Base-by-base conservation (phyloP, 2,113 vertebrate genomes). In the Cyphomyrus discorhynchus region DNA sequence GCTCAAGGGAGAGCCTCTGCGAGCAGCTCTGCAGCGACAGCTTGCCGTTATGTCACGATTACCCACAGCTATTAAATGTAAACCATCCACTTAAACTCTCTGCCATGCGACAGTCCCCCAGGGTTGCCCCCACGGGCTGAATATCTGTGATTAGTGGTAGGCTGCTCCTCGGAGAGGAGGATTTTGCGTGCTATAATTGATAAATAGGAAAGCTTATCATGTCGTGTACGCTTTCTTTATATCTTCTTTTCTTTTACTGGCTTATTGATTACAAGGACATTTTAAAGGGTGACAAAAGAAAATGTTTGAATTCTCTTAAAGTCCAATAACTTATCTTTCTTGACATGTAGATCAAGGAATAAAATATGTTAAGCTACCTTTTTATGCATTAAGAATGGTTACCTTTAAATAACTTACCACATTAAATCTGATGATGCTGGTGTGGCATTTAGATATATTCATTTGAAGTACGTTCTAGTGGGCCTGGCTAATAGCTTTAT, bases 41-140 rank as follows among this genome's bases (percentile, higher is more conserved):
- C 92, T 90, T 90, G 52, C 88, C 89, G 91, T 88, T 86, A 56
- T 88, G 82, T 52, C 83, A 89, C 82, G 49, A 45, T 47, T 46
- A 87, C 58, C 70, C 87, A 35, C 70, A 87, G 47, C 46, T 39
- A 84, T 15, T 62, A 31, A 90, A 86, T 90, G 80, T 74, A 91
- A 90, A 88, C 39, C 46, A 87, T 21, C 53, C 31, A 42, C 62
- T 90, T 86, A 77, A 86, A 88, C 74, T 62, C 50, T 83, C 56
- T 87, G 80, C 56, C 47, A 62, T 46, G 80, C 46, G 35, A 45
- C 77, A 56, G 58, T 74, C 80, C 87, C 82, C 39, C 31, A 49
- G 77, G 82, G 86, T 62, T 10, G 53, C 4, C 52, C 27, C 50
- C 88, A n/a, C 83, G 77, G 53, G 8, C 45, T 89, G 74, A 90